Base-by-base conservation (phyloP, 2,888 invertebrate species). In the Zygothrica quintamaculata region DNA sequence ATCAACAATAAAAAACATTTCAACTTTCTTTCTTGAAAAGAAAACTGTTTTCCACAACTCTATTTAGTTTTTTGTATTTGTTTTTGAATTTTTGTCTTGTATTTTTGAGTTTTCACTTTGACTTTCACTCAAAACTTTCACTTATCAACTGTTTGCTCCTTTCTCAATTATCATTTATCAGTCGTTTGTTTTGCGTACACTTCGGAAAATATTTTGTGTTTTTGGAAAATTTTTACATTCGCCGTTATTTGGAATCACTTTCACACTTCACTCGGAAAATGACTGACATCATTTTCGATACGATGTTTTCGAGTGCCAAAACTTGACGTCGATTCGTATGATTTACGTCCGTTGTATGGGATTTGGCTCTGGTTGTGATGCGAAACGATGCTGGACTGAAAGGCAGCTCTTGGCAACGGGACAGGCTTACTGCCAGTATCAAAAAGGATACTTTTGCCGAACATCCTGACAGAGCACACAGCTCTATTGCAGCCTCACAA, bases 301-400 rank as follows among this genome's bases (percentile, higher is more conserved):
- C 47, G 51, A 29, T 39, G 44, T 44, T 44, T 40, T 44, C 29
- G 52, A 31, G 29, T 34, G 26, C 33, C 18, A 47, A 42, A 12
- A 47, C 46, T 59, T 34, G 53, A 22, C 69, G 48, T 8, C 4
- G 29, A 56, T 42, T 52, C 29, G 25, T 15, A 40, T 46, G 15
- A 9, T 18, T 33, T 16, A 39, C 46, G 67, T 71, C 65, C 76
- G 70, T 46, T 56, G 48, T 37, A 44, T 56, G 61, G 59, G 62
- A 44, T 61, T 59, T 66, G 48, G 74, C 76, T 80, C 75, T 76
- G 70, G 37, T 70, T 73, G 18, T 65, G 65, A 48, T 73, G 78
- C 80, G 74, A 72, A 70, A 68, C 75, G 72, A 74, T 67, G 62
- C 56, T 65, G 74, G 71, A 82, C 74, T 73, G 71, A 73, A 47